phyloP scores from a whole-genome alignment of 1,140 invertebrate species.

The Hypsibius dujardini region DNA sequence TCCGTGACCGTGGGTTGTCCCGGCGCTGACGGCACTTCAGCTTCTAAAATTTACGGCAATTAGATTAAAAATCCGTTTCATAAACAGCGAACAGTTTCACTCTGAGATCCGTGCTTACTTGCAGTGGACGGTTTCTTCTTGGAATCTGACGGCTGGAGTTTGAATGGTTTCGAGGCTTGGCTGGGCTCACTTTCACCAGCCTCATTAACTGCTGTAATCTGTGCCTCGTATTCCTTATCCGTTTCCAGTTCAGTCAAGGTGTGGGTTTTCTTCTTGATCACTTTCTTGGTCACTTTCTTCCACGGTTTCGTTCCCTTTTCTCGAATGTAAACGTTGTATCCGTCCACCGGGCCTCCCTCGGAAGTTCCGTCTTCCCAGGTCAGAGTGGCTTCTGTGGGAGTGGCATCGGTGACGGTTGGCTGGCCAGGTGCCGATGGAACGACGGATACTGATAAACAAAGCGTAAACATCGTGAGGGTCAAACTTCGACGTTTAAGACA shows the following conservation, averaged over 20 bases:
- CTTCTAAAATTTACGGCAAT: too few relatives aligned
- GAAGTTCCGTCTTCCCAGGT: conserved; percentile 63
- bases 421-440: conserved; percentile 65
- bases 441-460: too few relatives aligned
- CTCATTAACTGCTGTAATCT: conserved; percentile 91
- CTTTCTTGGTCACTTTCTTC: conserved; percentile 70
- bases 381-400: conserved; percentile 74
- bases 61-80: too few relatives aligned
- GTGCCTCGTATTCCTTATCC: conserved; percentile 85
- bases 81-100: too few relatives aligned
- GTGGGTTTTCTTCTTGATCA: conserved; percentile 50
- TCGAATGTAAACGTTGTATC: conserved; percentile 88
- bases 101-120: too few relatives aligned
- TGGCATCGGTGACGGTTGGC: conserved; percentile 71
- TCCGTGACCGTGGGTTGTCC: conserved; percentile 58
- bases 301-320: conserved; percentile 75
- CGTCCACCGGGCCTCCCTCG: conserved; percentile 70
- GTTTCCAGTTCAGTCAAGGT: conserved; percentile 67
- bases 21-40: conserved; percentile 44
- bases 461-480: too few relatives aligned
- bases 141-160: too few relatives aligned
- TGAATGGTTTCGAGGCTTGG: conserved; percentile 26
- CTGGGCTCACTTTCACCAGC: conserved; percentile 87
- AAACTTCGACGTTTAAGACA: too few relatives aligned
- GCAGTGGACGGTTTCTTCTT: too few relatives aligned